These are phyloP conservation scores for Neosilurus mollespiculum DNA, from an alignment of 2,797 vertebrate species.

Conservation along the genomic window DNA sequence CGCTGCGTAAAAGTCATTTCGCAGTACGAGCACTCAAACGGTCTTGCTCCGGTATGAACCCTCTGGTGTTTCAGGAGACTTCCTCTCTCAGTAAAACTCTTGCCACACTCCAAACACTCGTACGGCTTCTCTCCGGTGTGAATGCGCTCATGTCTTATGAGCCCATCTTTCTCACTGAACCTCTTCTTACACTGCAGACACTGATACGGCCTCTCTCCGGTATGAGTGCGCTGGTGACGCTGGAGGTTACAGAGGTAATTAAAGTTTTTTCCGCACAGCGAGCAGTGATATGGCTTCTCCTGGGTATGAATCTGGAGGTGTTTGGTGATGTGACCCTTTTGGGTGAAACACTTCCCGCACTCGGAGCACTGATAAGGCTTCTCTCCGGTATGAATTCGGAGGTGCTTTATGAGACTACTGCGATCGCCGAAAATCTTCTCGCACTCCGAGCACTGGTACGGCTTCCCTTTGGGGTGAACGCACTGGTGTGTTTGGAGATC, in stretches of 20 bases:
- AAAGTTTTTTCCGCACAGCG: slow-evolving; percentile 13
- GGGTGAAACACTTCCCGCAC: slow-evolving; percentile 29
- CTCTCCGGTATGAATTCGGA: slow-evolving; percentile 19
- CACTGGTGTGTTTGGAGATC: slow-evolving; percentile 11
- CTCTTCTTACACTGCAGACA: slow-evolving; percentile 24
- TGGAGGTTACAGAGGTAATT: slow-evolving; percentile 21
- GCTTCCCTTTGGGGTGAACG: not conserved
- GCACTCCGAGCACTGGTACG: slow-evolving; percentile 16
- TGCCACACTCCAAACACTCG: slow-evolving; percentile 26
- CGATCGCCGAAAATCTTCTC: slow-evolving; percentile 14
- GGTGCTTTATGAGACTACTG: slow-evolving; percentile 25
- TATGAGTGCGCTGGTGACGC: slow-evolving; percentile 27
- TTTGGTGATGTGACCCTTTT: slow-evolving; percentile 15
- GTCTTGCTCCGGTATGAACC: not conserved
- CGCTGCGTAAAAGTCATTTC: slow-evolving; percentile 15
- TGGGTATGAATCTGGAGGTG: slow-evolving; percentile 15
- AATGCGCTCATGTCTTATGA: slow-evolving; percentile 18
- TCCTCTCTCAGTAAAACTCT: slow-evolving; percentile 20
- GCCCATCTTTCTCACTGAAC: slow-evolving; percentile 18
- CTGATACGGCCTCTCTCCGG: slow-evolving; percentile 18
- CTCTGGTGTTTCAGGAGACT: slow-evolving; percentile 22
- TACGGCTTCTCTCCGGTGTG: slow-evolving; percentile 25
- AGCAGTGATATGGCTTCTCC: slow-evolving; percentile 17
- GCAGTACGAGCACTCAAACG: slow-evolving; percentile 24
- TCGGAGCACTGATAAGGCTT: slow-evolving; percentile 27